These are phyloP conservation scores for Phthorimaea operculella DNA, from an alignment of 1,140 invertebrate genomes.

Conservation along the genomic window DNA sequence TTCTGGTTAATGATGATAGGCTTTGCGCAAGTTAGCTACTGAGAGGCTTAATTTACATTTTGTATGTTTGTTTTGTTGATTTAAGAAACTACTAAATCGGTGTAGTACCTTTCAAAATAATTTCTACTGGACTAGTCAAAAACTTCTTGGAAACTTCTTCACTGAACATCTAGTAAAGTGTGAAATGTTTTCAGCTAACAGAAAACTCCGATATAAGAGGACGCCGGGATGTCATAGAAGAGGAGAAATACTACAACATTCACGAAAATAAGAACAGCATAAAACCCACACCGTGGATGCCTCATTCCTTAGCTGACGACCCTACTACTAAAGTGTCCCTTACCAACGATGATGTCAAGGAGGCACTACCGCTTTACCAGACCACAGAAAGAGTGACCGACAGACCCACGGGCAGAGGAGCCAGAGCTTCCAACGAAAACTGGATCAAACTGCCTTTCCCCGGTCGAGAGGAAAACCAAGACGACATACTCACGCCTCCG, in stretches of 20 bases:
- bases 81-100: too few relatives aligned
- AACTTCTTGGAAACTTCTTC: too few relatives aligned
- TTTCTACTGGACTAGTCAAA: too few relatives aligned
- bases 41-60: too few relatives aligned
- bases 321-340: constrained; percentile 51
- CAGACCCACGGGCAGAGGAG: constrained; percentile 58
- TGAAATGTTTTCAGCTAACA: constrained; percentile 24
- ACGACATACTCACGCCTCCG: constrained; percentile 49
- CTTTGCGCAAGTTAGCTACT: too few relatives aligned
- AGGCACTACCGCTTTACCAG: constrained; percentile 38
- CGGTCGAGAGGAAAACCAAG: constrained; percentile 34
- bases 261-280: constrained; percentile 30
- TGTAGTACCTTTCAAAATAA: too few relatives aligned
- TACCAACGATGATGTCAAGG: constrained; percentile 36
- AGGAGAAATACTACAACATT: constrained; percentile 58
- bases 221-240: constrained; percentile 58
- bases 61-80: too few relatives aligned
- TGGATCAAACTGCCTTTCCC: constrained; percentile 64
- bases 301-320: constrained; percentile 43
- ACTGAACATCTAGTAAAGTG: not conserved
- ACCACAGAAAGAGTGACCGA: constrained; percentile 59
- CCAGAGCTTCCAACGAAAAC: constrained; percentile 62
- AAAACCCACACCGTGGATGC: constrained; percentile 52
- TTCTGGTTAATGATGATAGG: too few relatives aligned
- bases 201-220: constrained; percentile 30